Percentiles rank a stretch among this genome's conserved stretches.
phyloP scores from a whole-genome alignment of 2,797 vertebrate species.

The Neoniphon sammara region DNA sequence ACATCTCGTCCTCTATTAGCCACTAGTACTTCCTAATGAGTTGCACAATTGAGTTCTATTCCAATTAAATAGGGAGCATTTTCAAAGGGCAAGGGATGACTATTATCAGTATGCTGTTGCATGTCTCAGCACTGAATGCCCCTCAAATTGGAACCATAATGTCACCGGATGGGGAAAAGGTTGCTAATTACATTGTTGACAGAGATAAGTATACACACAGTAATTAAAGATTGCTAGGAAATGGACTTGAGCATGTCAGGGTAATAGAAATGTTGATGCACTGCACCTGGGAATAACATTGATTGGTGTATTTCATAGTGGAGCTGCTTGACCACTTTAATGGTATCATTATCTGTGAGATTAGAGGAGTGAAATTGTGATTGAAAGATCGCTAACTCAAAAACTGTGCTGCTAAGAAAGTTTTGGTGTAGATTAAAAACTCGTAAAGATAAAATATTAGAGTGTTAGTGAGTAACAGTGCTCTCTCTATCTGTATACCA shows the following conservation, averaged over 20 bases:
- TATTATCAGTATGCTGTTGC: conserved; percentile 48
- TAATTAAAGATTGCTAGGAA: conserved; percentile 44
- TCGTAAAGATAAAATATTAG: too few relatives aligned
- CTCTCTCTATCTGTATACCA: too few relatives aligned
- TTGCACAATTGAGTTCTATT: conserved; percentile 49
- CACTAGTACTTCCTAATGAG: conserved; percentile 50
- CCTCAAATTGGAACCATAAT: conserved; percentile 53
- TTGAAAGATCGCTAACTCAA: too few relatives aligned
- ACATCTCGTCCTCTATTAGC: conserved; percentile 30
- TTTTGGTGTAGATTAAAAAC: background rate
- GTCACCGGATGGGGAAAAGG: conserved; percentile 55
- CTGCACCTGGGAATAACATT: background rate
- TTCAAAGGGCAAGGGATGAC: conserved; percentile 56
- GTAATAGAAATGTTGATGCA: conserved; percentile 20
- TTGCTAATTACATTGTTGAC: conserved; percentile 65
- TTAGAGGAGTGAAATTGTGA: too few relatives aligned
- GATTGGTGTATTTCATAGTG: conserved; percentile 7
- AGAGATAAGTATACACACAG: conserved; percentile 46
- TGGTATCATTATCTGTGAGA: background rate
- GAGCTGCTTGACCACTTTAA: background rate
- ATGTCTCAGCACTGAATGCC: conserved; percentile 46
- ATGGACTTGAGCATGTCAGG: conserved; percentile 31
- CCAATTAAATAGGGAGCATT: conserved; percentile 54
- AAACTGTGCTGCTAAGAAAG: background rate
- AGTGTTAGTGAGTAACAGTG: too few relatives aligned